phyloP scores from a whole-genome alignment of 2,113 vertebrate genomes.

The Strix uralensis region DNA sequence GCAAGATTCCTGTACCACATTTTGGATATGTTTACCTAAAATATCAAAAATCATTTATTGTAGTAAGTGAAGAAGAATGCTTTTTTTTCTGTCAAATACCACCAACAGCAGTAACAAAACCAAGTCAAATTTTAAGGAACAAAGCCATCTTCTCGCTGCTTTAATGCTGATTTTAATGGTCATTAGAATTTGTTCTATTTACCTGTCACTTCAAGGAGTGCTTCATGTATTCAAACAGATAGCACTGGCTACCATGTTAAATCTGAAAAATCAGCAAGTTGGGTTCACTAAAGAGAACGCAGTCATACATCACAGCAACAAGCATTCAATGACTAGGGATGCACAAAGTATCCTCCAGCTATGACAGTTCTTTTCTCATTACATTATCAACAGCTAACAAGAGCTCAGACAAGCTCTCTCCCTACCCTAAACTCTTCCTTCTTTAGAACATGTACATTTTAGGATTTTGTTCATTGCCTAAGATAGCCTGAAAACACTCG shows the following conservation, averaged over 20 bases:
- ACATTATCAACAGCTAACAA: background rate
- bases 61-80: background rate
- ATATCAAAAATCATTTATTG: background rate
- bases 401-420: background rate
- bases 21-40: background rate
- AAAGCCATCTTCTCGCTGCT: background rate
- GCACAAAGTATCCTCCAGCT: background rate
- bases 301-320: background rate
- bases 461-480: background rate
- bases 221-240: background rate
- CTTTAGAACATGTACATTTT: background rate
- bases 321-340: background rate
- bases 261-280: background rate
- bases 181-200: background rate
- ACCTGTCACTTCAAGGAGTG: background rate
- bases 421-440: background rate
- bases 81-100: background rate
- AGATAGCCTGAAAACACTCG: background rate
- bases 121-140: background rate
- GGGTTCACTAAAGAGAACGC: background rate
- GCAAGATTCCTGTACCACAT: background rate
- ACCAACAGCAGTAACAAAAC: background rate
- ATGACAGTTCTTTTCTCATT: background rate
- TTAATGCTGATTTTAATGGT: background rate
- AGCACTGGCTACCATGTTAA: background rate